Evolutionary conservation across 2,797 vertebrate species (phyloP).

Genomic region (Urocyon cinereoargenteus): DNA sequence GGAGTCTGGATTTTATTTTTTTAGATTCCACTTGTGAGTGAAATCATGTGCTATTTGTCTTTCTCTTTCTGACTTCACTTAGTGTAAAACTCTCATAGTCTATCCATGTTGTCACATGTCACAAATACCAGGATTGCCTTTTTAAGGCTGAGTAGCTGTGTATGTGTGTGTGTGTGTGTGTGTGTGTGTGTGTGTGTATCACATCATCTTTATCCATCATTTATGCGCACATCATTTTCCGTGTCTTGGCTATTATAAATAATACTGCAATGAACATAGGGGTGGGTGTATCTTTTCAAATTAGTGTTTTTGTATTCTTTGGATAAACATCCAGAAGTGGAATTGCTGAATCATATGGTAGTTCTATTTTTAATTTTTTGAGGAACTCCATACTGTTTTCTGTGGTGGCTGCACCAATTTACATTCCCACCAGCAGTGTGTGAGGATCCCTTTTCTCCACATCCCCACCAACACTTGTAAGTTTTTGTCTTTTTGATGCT

Average conservation of each 20-base stretch:
- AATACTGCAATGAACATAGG: neutral
- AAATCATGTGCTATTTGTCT: neutral
- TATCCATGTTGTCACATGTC: neutral
- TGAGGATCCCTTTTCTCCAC: neutral
- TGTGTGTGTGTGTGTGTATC: neutral
- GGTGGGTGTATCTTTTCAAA: too few species aligned
- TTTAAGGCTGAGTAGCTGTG: neutral
- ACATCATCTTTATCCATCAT: neutral
- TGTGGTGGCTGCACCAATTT: neutral
- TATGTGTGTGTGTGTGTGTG: neutral
- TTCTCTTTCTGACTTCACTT: neutral
- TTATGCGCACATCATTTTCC: neutral
- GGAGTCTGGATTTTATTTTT: neutral
- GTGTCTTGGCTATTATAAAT: neutral
- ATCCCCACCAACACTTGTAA: neutral
- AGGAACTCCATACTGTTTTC: neutral
- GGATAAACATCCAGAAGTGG: neutral
- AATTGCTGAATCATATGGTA: neutral
- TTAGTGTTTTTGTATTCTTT: neutral
- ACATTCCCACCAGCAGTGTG: neutral
- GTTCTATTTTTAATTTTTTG: neutral
- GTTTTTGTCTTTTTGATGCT: neutral
- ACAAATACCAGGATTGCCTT: neutral
- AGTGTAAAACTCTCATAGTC: neutral
- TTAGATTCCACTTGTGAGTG: neutral